Evolutionary conservation across 2,113 vertebrate species (phyloP).

Genomic region (Labrus mixtus): DNA sequence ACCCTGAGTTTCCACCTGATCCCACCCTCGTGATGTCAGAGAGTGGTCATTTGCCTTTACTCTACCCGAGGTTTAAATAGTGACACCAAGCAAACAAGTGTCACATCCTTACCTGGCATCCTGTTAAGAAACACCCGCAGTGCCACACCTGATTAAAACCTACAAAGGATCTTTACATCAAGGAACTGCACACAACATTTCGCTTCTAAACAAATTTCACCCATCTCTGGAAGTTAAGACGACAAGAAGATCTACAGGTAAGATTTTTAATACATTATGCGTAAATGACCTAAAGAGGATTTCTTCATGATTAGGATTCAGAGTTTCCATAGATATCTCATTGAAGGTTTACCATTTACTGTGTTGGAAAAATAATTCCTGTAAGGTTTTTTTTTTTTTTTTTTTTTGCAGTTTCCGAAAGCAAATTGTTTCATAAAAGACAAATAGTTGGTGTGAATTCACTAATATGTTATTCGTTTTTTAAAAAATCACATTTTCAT

Average conservation of each 20-base stretch:
- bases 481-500: no score
- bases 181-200: background rate
- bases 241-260: slow-evolving; percentile 39
- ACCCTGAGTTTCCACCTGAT: background rate
- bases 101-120: slow-evolving; percentile 34
- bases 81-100: slow-evolving; percentile 2
- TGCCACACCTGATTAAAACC: slow-evolving; percentile 1
- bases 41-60: background rate
- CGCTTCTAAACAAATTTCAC: background rate
- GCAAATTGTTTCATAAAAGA: no score
- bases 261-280: background rate
- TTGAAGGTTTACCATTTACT: no score
- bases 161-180: background rate
- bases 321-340: no score
- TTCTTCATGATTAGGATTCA: no score
- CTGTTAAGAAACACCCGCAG: background rate
- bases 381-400: no score
- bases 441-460: no score
- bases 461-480: no score
- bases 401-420: no score
- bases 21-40: slow-evolving; percentile 14
- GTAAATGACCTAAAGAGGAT: background rate
- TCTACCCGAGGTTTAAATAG: slow-evolving; percentile 54
- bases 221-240: background rate
- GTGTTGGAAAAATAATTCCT: no score